Base-by-base conservation (phyloP, 2,797 vertebrate species). In the Delichon dasypus region DNA sequence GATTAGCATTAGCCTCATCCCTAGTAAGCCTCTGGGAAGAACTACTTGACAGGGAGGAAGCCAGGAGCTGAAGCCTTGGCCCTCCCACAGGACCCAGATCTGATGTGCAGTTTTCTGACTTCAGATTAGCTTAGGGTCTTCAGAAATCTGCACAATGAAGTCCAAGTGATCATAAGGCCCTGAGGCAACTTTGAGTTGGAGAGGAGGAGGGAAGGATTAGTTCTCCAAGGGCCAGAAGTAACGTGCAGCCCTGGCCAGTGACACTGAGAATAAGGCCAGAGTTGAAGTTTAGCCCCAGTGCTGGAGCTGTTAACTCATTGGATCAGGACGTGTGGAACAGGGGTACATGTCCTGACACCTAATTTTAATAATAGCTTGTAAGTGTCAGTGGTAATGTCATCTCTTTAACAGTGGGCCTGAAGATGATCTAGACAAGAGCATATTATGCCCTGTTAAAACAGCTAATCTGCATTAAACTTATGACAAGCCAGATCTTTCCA, bases 331-430 rank as follows among this genome's bases (percentile, higher is more conserved):
- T 48, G 88, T n/a, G 47, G 32, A 95, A 70, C 86, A 48, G 47
- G 27, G 74, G 42, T 86, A 96, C 16, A 7, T 7, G 53, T 92
- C 76, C 66, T 96, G 96, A 96, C 95, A 86, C 17, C 4, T 68
- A 58, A 96, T 97, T 96, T 96, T 94, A 96, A 96, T 96, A 96
- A 97, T 94, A 92, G 95, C 88, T 97, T 96, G 85, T 90, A 95
- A 96, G 94, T 89, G 94, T 95, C 94, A 95, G 36, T 84, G 79
- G 67, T 91, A 91, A 96, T 94, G 84, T 91, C 79, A 93, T 94
- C 83, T 74, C 22, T 92, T 95, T 91, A 96, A 93, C 79, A 91
- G 82, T 62, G 74, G 88, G 71, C 81, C 91, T 73, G 88, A 92
- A 92, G 88, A 96, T 62, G 38, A 91, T 93, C 73, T 71, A 88